phyloP scores from a whole-genome alignment of 2,888 invertebrate species.

The Tupiocoris notatus region DNA sequence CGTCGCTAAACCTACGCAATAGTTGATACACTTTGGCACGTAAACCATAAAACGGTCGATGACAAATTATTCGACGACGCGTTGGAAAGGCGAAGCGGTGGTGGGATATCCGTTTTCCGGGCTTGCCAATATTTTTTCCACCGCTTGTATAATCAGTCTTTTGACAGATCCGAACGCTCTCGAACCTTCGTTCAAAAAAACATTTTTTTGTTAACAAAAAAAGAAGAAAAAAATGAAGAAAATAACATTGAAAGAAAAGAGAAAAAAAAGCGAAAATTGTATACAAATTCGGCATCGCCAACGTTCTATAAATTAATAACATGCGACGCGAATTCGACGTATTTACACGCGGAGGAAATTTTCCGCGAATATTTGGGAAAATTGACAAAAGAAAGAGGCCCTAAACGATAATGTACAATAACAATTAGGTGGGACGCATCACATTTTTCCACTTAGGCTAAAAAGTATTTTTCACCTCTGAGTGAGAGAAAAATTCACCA shows the following conservation, averaged over 20 bases:
- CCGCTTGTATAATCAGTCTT: not conserved
- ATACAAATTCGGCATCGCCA: too few relatives aligned
- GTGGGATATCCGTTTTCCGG: not conserved
- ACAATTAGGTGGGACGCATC: constrained; percentile 36
- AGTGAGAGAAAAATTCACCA: too few relatives aligned
- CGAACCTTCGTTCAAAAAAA: not conserved
- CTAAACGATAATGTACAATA: constrained; percentile 13
- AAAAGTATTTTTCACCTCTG: too few relatives aligned
- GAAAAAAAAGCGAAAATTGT: too few relatives aligned
- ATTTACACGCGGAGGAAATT: not conserved
- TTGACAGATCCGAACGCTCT: not conserved
- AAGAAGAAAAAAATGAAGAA: not conserved
- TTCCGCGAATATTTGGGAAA: not conserved
- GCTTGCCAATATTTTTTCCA: not conserved
- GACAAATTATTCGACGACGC: constrained; percentile 28
- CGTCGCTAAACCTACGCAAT: not conserved
- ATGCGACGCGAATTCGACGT: too few relatives aligned
- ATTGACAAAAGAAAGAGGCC: not conserved
- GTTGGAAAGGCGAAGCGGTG: not conserved
- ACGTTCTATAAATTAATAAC: too few relatives aligned
- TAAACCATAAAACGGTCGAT: constrained; percentile 42
- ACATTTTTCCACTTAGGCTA: constrained; percentile 31
- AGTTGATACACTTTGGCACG: constrained; percentile 33
- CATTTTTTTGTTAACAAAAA: not conserved
- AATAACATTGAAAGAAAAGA: too few relatives aligned